Evolutionary conservation across 2,888 invertebrate genomes (phyloP).

Genomic region (Amitus sp.): DNA sequence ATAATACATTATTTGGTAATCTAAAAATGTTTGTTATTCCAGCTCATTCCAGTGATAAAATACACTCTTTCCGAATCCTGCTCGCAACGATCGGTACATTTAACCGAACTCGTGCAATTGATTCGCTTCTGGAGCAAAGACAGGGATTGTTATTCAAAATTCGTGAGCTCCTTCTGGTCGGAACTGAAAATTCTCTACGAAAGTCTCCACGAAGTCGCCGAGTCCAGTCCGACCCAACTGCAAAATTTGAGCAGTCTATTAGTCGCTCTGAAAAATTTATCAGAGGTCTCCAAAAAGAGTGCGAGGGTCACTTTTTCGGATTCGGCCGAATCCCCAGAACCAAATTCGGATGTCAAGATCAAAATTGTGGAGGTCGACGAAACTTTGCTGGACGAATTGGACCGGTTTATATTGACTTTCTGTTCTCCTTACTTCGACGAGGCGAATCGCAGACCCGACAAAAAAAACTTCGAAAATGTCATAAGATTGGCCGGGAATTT

Average conservation of each 20-base stretch:
- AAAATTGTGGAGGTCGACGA: constrained; percentile 45
- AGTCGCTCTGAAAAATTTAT: constrained; percentile 63
- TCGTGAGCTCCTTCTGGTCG: constrained; percentile 64
- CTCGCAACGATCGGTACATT: constrained; percentile 65
- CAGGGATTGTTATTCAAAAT: constrained; percentile 56
- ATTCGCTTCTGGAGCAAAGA: constrained; percentile 71
- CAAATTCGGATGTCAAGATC: constrained; percentile 15
- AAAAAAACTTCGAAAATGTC: constrained; percentile 68
- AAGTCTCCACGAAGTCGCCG: constrained; percentile 39
- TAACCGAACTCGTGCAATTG: constrained; percentile 67
- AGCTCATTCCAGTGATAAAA: constrained; percentile 67
- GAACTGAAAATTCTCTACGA: constrained; percentile 48
- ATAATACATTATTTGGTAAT: no score
- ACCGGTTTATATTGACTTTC: constrained; percentile 65
- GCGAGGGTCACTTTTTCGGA: constrained; percentile 70
- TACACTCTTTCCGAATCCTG: constrained; percentile 65
- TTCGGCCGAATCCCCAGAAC: constrained; percentile 42
- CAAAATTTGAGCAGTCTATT: constrained; percentile 67
- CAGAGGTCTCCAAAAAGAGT: constrained; percentile 63
- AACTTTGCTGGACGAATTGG: constrained; percentile 66
- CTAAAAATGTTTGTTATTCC: constrained; percentile 43
- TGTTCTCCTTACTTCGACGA: constrained; percentile 71
- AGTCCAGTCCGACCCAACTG: constrained; percentile 9
- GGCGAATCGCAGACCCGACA: constrained; percentile 63
- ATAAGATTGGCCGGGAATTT: constrained; percentile 70